phyloP scores from a whole-genome alignment of 53 echinoderm and acorn worm species.

The Zoroaster sp. region DNA sequence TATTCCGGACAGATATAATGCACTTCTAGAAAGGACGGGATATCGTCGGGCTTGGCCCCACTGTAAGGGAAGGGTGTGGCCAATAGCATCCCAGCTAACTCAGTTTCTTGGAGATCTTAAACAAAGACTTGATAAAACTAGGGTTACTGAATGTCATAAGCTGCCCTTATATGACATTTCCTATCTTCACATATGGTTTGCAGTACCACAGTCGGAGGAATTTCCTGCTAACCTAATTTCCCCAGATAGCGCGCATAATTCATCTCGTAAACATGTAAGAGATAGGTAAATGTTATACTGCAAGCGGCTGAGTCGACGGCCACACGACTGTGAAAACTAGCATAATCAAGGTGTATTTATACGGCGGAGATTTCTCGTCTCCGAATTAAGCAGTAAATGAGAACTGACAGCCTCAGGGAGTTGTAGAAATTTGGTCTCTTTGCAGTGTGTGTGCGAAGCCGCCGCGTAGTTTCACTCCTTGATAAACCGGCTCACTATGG shows the following conservation, averaged over 20 bases:
- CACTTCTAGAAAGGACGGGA: too few species aligned
- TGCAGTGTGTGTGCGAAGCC: neutral
- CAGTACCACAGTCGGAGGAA: constrained; percentile 17
- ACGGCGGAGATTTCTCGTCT: constrained; percentile 1
- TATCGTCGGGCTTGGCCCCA: too few species aligned
- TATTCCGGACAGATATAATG: too few species aligned
- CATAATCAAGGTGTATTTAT: neutral
- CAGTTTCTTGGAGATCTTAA: neutral
- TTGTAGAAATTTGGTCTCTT: constrained; percentile 12
- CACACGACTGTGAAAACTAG: neutral
- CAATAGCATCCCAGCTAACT: neutral
- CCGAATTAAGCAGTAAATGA: neutral
- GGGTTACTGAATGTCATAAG: constrained; percentile 3
- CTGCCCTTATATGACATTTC: constrained; percentile 10
- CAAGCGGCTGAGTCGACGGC: neutral
- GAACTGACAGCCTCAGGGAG: constrained; percentile 9
- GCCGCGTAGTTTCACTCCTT: too few species aligned
- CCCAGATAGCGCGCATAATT: constrained; percentile 16
- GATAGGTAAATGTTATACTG: constrained; percentile 49
- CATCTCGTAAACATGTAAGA: constrained; percentile 43
- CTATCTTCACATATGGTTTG: neutral
- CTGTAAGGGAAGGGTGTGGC: too few species aligned
- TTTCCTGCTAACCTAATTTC: constrained; percentile 43
- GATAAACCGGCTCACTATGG: too few species aligned
- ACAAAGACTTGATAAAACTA: neutral